phyloP scores from a whole-genome alignment of 2,797 vertebrate species.

The Carcharodon carcharias region DNA sequence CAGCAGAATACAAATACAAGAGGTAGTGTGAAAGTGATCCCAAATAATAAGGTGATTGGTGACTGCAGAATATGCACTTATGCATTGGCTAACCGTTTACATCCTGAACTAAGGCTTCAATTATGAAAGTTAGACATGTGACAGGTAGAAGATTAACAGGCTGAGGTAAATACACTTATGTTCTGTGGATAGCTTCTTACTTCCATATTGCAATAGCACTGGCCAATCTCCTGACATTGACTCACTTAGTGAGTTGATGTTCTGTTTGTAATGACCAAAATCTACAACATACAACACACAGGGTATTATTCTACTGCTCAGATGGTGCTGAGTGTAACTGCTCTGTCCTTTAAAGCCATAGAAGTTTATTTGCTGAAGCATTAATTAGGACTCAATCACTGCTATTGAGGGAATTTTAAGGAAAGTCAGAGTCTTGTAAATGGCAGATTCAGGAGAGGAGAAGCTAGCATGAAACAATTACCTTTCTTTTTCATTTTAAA shows the following conservation, averaged over 20 bases:
- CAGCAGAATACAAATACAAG: slow-evolving; percentile 22
- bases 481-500: neutral
- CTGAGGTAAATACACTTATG: neutral
- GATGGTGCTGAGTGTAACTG: neutral
- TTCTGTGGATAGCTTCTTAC: neutral
- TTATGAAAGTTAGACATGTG: neutral
- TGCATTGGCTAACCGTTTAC: neutral
- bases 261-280: neutral
- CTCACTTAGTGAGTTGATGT: neutral
- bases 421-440: neutral
- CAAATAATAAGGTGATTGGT: neutral
- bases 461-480: neutral
- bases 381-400: neutral
- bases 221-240: neutral
- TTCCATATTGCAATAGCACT: neutral
- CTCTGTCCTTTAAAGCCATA: neutral
- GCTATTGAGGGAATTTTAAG: neutral
- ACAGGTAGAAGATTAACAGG: neutral
- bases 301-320: neutral
- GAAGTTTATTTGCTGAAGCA: neutral
- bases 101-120: neutral
- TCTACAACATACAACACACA: neutral
- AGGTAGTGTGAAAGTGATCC: neutral
- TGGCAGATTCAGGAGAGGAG: neutral
- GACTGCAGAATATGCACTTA: neutral